Evolutionary conservation across 1,140 invertebrate species (phyloP), one percentile per base, ranked within the genome.

Genomic region (Orchestia grillus): DNA sequence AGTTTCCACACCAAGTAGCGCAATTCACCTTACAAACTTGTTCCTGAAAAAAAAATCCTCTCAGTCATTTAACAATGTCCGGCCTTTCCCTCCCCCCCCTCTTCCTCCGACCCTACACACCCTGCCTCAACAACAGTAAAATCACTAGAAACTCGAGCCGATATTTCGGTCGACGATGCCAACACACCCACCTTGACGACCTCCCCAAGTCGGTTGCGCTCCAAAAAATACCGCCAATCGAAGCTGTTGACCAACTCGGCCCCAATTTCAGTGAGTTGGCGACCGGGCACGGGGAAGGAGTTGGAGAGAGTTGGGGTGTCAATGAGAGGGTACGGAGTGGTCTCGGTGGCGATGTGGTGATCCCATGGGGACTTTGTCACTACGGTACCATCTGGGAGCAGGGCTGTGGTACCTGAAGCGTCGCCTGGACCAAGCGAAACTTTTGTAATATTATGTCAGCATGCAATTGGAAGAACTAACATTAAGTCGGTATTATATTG

Each of bases 191-290:
- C 92, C 92, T 94, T 94, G 44, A 94, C 92, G 3, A 40, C 47
- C 44, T 94, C 92, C 6, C 92, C 92, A 44, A 94, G 92, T 36
- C 92, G 6, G 44, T 45, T 94, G 41, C 92, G 41, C 92, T 97
- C 96, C 43, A 99, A 97, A 97, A 99, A 99, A 97, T 99, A 99
- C 87, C 99, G 98, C 99, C 99, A 99, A 97, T 99, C 99, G 96
- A 99, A 99, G 96, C 99, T 98, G 97, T 99, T 99, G 0, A 99
- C 98, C 44, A 99, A 97, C 97, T 99, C 99, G 0, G 98, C 98
- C 40, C 98, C 98, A 45, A 99, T 98, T 97, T 99, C 98, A 0
- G 98, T 99, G 96, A 98, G 98, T 97, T 99, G 99, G 97, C 99
- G 99, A 0, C 98, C 98, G 3, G 99, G 99, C 0, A 99, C 98